Evolutionary conservation across 2,888 invertebrate genomes (phyloP), one percentile per base, ranked within the genome.

Genomic region (Mythimna ferrago): DNA sequence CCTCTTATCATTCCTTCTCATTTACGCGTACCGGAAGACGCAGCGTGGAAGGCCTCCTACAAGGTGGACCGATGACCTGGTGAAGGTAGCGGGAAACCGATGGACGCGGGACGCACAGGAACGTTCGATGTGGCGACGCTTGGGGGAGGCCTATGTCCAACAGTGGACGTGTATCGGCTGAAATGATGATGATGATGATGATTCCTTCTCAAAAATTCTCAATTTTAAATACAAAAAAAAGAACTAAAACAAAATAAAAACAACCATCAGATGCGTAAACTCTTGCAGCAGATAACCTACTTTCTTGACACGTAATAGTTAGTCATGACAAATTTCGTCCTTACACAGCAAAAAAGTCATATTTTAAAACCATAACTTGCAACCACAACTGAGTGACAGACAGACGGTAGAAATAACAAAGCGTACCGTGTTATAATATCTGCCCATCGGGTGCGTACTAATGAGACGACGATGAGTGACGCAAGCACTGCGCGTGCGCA

Each of bases 391-490:
- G 63, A 71, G 60, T 48, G 62, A 53, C 66, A 64, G 65, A 65
- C 67, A 67, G 41, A 65, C 56, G 67, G 48, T 64, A 74, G 65
- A 86, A 81, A 87, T 78, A 85, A 78, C 78, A 81, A 71, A 76
- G 68, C 76, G 77, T 86, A 64, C 68, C 65, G 60, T 78, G 72
- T 74, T 73, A 78, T 80, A 78, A 81, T 82, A 82, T 76, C 66
- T 75, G 65, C 53, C 35, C 76, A 62, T 72, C 67, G 67, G 19
- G 72, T 58, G 86, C 86, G 35, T 87, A 79, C 76, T 83, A 83
- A 87, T 87, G 86, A 81, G 62, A 61, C 41, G 71, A 82, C 84
- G 80, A 85, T 84, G 75, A 84, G 75, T 85, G 81, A 81, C 82
- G 80, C 77, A 86, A 80, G 66, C 48, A 58, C 44, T 66, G 78